Conservation (phyloP, 2,113 vertebrate genomes). For the Eurypyga helias region DNA sequence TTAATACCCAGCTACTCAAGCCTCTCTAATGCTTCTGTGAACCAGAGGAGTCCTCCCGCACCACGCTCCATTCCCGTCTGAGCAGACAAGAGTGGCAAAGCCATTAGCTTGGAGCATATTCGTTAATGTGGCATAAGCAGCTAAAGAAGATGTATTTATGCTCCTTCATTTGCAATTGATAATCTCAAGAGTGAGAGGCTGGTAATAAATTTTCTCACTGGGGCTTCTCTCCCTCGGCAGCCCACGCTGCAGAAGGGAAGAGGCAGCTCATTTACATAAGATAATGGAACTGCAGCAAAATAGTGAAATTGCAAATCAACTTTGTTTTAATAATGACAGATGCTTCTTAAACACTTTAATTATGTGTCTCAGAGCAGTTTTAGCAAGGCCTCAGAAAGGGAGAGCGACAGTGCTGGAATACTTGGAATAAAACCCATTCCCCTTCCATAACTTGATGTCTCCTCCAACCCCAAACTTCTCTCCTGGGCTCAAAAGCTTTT, state of each 20-base stretch:
- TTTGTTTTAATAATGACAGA: conserved; percentile 69
- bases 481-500: not conserved
- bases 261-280: conserved; percentile 63
- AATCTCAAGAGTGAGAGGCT: conserved; percentile 49
- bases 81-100: not conserved
- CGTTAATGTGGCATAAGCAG: conserved; percentile 47
- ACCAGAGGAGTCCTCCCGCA: not conserved
- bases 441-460: not conserved
- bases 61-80: not conserved
- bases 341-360: conserved; percentile 48
- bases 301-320: conserved; percentile 24
- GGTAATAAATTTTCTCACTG: conserved; percentile 58
- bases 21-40: not conserved
- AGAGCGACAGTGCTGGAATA: not conserved
- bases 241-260: not conserved
- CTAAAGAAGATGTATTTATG: conserved; percentile 62
- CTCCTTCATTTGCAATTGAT: conserved; percentile 53
- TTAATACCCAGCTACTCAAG: not conserved
- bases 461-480: not conserved
- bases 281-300: conserved; percentile 65
- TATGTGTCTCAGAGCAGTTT: not conserved
- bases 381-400: not conserved
- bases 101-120: conserved; percentile 17
- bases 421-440: not conserved
- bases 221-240: conserved; percentile 27